Conservation (phyloP, 2,797 vertebrate genomes). For the Choloepus didactylus region DNA sequence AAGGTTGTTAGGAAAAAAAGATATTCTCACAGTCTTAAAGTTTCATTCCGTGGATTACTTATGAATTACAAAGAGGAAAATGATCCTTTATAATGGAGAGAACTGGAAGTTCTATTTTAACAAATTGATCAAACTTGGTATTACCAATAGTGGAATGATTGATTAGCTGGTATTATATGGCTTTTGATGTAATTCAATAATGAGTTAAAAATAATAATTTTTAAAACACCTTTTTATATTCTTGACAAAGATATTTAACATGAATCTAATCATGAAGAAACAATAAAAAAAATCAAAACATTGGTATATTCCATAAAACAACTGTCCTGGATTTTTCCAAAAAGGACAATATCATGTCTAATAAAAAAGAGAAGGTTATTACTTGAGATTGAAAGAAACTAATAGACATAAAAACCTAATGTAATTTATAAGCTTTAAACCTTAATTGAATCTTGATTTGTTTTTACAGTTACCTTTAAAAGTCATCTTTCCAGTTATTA, state of each 20-base stretch:
- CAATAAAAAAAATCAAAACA: not conserved
- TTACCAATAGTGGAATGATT: not conserved
- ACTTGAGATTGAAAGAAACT: not conserved
- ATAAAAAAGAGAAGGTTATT: not conserved
- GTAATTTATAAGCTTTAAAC: not conserved
- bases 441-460: not conserved
- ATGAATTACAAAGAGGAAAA: not conserved
- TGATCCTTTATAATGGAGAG: not conserved
- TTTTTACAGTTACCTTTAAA: not conserved
- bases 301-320: not conserved
- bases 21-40: not conserved
- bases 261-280: not conserved
- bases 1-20: not conserved
- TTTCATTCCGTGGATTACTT: not conserved
- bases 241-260: not conserved
- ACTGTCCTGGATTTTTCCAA: not conserved
- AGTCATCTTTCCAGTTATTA: not conserved
- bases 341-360: not conserved
- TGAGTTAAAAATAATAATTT: not conserved
- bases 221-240: not conserved
- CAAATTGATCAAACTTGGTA: not conserved
- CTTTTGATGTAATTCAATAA: not conserved
- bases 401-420: not conserved
- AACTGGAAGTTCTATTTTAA: not conserved
- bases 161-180: not conserved